Conservation (phyloP, 2,888 invertebrate species). For the Adelognathus sp. region DNA sequence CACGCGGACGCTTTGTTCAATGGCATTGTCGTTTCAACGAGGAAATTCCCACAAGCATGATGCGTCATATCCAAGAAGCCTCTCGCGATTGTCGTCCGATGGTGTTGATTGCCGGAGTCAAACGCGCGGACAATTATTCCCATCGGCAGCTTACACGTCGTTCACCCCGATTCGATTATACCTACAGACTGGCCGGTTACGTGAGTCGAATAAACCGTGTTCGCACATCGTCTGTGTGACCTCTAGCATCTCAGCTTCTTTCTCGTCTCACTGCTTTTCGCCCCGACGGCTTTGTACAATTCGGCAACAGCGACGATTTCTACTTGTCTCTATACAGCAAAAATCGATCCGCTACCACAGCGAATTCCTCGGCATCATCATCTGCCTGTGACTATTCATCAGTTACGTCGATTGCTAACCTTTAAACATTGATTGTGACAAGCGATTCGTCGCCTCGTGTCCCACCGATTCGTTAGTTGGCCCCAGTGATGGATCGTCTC, state of each 20-base stretch:
- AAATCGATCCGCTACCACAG: too few species aligned
- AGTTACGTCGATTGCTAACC: too few species aligned
- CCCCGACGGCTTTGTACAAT: neutral
- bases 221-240: constrained; percentile 3
- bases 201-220: constrained; percentile 44
- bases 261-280: neutral
- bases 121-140: constrained; percentile 66
- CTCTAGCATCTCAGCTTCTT: constrained; percentile 6
- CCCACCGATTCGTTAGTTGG: too few species aligned
- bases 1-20: constrained; percentile 11
- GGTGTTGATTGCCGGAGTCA: constrained; percentile 53
- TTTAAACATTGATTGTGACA: too few species aligned
- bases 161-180: constrained; percentile 63
- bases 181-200: constrained; percentile 37
- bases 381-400: too few species aligned
- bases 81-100: constrained; percentile 21
- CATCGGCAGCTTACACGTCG: constrained; percentile 63
- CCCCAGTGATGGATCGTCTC: too few species aligned
- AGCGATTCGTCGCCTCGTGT: too few species aligned
- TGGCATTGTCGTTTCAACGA: constrained; percentile 7
- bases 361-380: neutral
- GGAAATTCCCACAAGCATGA: constrained; percentile 34
- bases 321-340: neutral
- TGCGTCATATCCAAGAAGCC: constrained; percentile 53
- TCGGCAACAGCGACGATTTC: neutral